Evolutionary conservation across 37 sponge, comb jelly and placozoan genomes (phyloP).

Genomic region (Mnemiopsis leidyi): DNA sequence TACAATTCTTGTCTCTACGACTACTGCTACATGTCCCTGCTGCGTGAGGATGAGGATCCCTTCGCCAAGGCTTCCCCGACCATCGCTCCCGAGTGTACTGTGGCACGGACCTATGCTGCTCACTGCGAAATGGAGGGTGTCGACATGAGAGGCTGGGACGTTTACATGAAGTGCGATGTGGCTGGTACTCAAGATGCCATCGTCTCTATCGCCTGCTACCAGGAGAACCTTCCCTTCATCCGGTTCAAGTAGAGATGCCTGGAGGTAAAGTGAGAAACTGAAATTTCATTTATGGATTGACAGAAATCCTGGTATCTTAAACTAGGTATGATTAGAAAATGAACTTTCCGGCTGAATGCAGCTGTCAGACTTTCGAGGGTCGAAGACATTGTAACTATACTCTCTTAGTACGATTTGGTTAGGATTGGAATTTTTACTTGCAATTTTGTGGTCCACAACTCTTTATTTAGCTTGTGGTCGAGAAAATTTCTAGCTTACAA

Average conservation of each 20-base stretch:
- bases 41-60: slow-evolving; percentile 13
- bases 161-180: slow-evolving; percentile 9
- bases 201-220: neutral
- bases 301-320: no score
- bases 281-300: no score
- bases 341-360: no score
- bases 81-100: neutral
- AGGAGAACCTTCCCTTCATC: neutral
- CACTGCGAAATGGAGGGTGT: neutral
- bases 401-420: no score
- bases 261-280: neutral
- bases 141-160: slow-evolving; percentile 1
- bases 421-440: no score
- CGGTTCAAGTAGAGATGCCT: neutral
- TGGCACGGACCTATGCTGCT: neutral
- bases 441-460: no score
- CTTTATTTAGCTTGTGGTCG: neutral
- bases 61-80: neutral
- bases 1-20: slow-evolving; percentile 28
- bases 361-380: no score
- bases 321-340: no score
- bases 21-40: slow-evolving; percentile 27
- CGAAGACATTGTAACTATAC: no score
- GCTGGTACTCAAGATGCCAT: slow-evolving; percentile 7
- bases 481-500: neutral